Evolutionary conservation across 2,888 invertebrate species (phyloP).

Genomic region (Azorinus chamasolen): DNA sequence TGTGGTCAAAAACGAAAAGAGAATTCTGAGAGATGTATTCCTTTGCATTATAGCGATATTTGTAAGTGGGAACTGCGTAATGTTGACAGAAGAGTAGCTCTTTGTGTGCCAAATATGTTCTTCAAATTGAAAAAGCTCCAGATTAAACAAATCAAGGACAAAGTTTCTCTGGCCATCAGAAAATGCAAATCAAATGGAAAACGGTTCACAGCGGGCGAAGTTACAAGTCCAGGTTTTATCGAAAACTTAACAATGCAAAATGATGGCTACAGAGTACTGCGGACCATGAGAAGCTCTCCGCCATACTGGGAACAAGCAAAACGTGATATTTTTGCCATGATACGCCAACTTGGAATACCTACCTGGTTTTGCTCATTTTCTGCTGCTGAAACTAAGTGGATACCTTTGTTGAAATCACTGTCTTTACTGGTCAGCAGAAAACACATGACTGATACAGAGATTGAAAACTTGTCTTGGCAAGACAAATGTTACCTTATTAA

Average conservation of each 20-base stretch:
- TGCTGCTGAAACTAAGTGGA: constrained; percentile 67
- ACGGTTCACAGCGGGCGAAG: constrained; percentile 38
- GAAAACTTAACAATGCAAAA: constrained; percentile 35
- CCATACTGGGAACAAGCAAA: constrained; percentile 48
- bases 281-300: constrained; percentile 40
- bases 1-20: constrained; percentile 29
- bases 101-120: constrained; percentile 34
- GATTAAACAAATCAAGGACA: constrained; percentile 39
- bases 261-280: constrained; percentile 41
- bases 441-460: constrained; percentile 9
- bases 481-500: constrained; percentile 56
- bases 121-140: constrained; percentile 45
- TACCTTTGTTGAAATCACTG: constrained; percentile 15
- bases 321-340: constrained; percentile 48
- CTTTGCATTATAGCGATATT: constrained; percentile 37
- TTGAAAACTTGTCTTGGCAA: constrained; percentile 44
- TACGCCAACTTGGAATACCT: constrained; percentile 42
- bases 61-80: constrained; percentile 45
- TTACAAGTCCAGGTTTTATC: constrained; percentile 28
- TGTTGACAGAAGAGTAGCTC: constrained; percentile 42
- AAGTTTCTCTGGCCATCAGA: constrained; percentile 32
- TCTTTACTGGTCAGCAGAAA: not conserved
- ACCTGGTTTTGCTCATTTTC: constrained; percentile 37
- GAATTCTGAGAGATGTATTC: constrained; percentile 21
- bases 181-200: constrained; percentile 32